Evolutionary conservation across 2,797 vertebrate genomes (phyloP), one percentile per base, ranked within the genome.

Genomic region (Catamblyrhynchus diadema): DNA sequence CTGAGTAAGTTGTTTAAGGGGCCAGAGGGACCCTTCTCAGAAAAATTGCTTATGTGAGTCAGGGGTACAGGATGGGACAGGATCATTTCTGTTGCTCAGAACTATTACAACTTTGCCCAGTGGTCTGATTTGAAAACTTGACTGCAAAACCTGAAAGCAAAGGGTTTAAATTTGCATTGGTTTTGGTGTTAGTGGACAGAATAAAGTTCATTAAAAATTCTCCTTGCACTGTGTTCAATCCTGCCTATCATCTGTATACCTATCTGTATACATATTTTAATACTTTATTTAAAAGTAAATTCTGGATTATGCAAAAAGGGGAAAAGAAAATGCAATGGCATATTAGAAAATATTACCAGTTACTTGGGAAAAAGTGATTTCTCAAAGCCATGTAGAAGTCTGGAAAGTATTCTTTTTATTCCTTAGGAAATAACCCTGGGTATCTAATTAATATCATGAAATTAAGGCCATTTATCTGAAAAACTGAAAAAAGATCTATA

Each of bases 391-490:
- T 33, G 21, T 83, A 95, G 71, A 97, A 97, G 79, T 86, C 67
- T 96, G 54, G 71, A 92, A 97, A 96, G 93, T 94, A 93, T 85
- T 95, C 54, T 86, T 73, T 95, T 94, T 97, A 83, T 95, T 97
- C 95, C 93, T 97, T 91, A 96, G 94, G 96, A 97, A 97, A 97
- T 97, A 94, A 93, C 89, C 91, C 82, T 86, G 95, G 69, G 95
- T 80, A 84, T 91, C 97, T 96, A 96, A 95, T 96, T 97, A 97
- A 96, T 97, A 93, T 91, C 23, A 0, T 90, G 91, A 97, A 97
- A 98, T 97, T 97, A 97, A 96, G 81, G 75, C 94, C 95, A 96
- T 81, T 86, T 97, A 96, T 95, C 75, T 95, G 93, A 91, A 95
- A 97, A 95, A 92, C 95, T 86, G 86, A 90, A 97, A 91, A 83